phyloP scores from a whole-genome alignment of 2,113 vertebrate genomes.

The Pomatostomus ruficeps region DNA sequence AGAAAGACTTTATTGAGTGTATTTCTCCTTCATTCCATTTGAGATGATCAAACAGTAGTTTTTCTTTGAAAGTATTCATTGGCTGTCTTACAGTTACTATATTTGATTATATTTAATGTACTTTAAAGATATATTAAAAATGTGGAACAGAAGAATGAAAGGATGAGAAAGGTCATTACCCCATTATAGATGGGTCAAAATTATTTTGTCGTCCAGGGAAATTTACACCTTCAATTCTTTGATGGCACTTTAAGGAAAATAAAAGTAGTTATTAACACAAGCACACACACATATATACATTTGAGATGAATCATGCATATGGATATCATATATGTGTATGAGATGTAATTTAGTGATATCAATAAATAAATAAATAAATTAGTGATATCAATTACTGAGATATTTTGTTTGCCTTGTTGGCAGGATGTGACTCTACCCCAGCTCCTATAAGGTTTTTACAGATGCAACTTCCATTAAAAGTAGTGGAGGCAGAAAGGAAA shows the following conservation, averaged over 20 bases:
- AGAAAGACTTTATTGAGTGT: background rate
- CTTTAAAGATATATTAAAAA: background rate
- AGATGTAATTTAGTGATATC: background rate
- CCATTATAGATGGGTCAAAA: background rate
- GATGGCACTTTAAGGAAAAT: background rate
- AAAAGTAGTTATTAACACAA: background rate
- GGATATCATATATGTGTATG: background rate
- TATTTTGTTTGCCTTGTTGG: background rate
- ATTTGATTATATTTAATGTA: constrained; percentile 5
- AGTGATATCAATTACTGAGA: background rate
- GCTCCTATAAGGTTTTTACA: background rate
- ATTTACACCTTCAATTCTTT: background rate
- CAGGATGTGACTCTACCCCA: background rate
- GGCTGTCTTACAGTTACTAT: background rate
- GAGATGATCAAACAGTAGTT: background rate
- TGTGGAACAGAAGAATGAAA: background rate
- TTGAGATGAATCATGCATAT: background rate
- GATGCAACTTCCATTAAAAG: background rate
- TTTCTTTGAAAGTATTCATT: constrained; percentile 11
- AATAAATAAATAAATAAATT: background rate
- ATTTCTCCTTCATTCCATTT: background rate
- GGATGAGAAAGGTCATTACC: background rate
- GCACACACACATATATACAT: background rate
- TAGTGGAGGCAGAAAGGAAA: background rate
- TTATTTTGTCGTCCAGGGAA: background rate